phyloP scores from a whole-genome alignment of 2,113 vertebrate species.

The Microtus oregoni region DNA sequence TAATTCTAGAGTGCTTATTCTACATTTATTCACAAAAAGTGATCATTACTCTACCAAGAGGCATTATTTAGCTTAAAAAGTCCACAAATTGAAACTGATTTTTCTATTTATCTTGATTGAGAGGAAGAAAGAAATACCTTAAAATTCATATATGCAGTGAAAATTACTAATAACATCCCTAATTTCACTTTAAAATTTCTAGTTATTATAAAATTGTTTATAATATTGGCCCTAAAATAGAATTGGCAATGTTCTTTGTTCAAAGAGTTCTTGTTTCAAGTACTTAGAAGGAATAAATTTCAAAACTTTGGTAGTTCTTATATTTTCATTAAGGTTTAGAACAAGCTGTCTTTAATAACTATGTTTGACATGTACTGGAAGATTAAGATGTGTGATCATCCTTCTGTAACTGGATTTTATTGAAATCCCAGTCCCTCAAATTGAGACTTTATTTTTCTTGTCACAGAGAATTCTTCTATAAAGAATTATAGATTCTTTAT shows the following conservation, averaged over 20 bases:
- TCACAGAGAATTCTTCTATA: background rate
- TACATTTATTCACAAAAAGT: conserved; percentile 31
- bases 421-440: background rate
- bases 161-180: background rate
- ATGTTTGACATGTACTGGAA: background rate
- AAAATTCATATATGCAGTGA: conserved; percentile 57
- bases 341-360: background rate
- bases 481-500: background rate
- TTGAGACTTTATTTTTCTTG: background rate
- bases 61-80: conserved; percentile 49
- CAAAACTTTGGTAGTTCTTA: background rate
- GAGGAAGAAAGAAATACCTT: conserved; percentile 41
- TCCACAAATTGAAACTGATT: conserved; percentile 34
- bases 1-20: background rate
- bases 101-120: conserved; percentile 65
- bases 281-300: background rate
- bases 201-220: background rate
- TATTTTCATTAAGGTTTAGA: background rate
- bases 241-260: background rate
- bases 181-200: conserved; percentile 52
- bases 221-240: background rate
- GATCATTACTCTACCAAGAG: background rate
- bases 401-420: background rate
- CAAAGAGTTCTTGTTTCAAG: background rate
- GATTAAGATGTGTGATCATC: background rate